Conservation (phyloP, 1,140 invertebrate genomes). For the Meloidogyne hapla region DNA sequence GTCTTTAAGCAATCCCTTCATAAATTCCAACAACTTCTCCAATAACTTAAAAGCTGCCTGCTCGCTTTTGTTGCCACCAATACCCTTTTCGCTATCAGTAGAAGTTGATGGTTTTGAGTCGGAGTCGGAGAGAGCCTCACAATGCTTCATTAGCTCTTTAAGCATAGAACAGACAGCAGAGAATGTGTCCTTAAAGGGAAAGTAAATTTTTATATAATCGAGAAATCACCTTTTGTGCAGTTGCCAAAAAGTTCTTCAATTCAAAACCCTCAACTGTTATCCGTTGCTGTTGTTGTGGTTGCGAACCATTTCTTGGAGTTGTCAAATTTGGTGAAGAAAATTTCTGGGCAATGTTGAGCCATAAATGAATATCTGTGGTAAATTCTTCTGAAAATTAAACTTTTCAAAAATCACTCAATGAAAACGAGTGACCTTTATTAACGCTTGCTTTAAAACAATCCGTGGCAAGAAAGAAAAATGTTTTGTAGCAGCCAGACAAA, state of each 20-base stretch:
- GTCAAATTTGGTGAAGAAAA: constrained; percentile 18
- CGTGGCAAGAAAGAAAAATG: constrained; percentile 38
- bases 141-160: constrained; percentile 20
- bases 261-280: constrained; percentile 36
- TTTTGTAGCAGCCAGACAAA: constrained; percentile 48
- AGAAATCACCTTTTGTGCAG: constrained; percentile 29
- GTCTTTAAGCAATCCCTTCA: constrained; percentile 26
- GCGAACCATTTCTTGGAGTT: background rate
- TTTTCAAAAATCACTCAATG: background rate
- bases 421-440: background rate
- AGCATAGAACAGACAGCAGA: background rate
- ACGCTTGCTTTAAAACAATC: constrained; percentile 20
- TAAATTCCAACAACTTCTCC: constrained; percentile 23
- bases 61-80: background rate
- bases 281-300: constrained; percentile 18
- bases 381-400: constrained; percentile 31
- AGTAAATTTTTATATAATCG: background rate
- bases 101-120: background rate
- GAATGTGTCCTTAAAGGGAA: constrained; percentile 26
- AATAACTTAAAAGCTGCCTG: constrained; percentile 12
- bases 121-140: background rate
- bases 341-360: constrained; percentile 34
- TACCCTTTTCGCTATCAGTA: background rate
- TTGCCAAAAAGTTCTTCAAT: constrained; percentile 37
- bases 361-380: constrained; percentile 8